These are phyloP conservation scores for Sepiola atlantica DNA, from an alignment of 2,888 invertebrate genomes.

Conservation along the genomic window DNA sequence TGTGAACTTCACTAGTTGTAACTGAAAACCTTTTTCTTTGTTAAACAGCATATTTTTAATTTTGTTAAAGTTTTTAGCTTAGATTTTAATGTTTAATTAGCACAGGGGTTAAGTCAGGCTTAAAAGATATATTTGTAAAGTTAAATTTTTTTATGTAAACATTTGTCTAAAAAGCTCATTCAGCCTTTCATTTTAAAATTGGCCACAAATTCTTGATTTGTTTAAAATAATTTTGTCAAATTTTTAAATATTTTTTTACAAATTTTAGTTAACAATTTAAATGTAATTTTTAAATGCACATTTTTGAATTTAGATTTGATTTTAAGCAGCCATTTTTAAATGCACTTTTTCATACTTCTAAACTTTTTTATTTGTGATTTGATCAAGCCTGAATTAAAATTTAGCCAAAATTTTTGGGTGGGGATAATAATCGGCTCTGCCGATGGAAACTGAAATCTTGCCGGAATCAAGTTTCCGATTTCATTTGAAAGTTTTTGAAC, in stretches of 20 bases:
- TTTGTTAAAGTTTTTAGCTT: neutral
- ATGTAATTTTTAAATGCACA: neutral
- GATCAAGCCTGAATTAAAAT: conserved; percentile 39
- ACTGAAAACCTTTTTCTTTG: conserved; percentile 41
- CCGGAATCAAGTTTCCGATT: neutral
- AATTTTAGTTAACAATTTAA: neutral
- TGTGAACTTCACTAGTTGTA: conserved; percentile 38
- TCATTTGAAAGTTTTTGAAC: neutral
- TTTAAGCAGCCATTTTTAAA: neutral
- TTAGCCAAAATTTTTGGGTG: neutral
- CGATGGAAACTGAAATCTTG: neutral
- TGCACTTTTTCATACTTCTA: too few species aligned
- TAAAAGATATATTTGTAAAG: neutral
- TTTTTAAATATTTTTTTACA: too few species aligned
- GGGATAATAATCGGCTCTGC: neutral
- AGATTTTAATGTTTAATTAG: neutral
- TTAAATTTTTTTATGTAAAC: neutral
- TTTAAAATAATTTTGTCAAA: neutral
- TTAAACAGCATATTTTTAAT: neutral
- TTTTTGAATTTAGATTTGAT: too few species aligned
- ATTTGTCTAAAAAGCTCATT: neutral
- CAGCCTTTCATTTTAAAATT: neutral
- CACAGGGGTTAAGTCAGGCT: conserved; percentile 19
- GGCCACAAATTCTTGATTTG: conserved; percentile 12
- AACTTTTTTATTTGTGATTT: neutral